These are phyloP conservation scores for Trogon melanurus DNA, from an alignment of 2,113 vertebrate species.

Conservation along the genomic window DNA sequence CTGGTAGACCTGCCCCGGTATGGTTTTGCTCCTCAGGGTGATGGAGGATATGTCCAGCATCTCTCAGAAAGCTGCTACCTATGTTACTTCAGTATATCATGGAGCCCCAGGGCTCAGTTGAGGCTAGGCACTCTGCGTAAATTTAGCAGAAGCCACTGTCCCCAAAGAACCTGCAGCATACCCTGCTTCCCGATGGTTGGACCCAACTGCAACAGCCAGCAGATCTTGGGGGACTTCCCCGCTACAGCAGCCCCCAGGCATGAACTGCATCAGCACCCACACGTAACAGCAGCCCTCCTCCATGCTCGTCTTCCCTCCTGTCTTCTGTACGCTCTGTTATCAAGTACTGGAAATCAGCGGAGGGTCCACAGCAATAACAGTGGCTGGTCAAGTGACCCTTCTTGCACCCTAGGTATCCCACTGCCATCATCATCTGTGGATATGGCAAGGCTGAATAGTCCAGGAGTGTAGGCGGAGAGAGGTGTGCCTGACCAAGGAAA, in stretches of 20 bases:
- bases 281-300: background rate
- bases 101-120: background rate
- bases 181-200: background rate
- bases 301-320: fast-evolving
- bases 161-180: background rate
- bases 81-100: fast-evolving
- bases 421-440: fast-evolving
- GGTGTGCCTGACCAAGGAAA: background rate
- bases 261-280: background rate
- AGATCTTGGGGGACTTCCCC: background rate
- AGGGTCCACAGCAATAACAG: background rate
- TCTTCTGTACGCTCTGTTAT: background rate
- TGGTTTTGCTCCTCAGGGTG: background rate
- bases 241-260: background rate
- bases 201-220: background rate
- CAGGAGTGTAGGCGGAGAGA: background rate
- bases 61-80: background rate
- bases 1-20: background rate
- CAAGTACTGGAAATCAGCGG: background rate
- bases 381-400: background rate
- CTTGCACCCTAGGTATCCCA: background rate
- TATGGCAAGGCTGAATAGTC: background rate
- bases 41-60: background rate
- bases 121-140: background rate
- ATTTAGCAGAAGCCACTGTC: background rate